Percentiles rank a stretch among this genome's conserved stretches.
Conservation (phyloP, 2,888 invertebrate species). For the Philopedon plagiatum region DNA sequence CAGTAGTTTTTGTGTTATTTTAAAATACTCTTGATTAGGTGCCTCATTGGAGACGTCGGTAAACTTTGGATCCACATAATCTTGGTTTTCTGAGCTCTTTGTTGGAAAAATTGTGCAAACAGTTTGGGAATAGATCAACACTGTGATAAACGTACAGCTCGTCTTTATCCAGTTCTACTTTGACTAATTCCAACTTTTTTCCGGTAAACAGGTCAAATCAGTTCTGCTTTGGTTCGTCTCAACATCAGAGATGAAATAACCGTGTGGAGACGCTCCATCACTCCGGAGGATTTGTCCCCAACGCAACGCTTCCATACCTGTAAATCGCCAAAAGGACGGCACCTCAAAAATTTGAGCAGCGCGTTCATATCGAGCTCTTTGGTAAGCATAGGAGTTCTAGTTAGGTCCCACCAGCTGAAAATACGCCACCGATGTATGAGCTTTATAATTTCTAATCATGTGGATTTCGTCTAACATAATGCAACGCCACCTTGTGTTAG, state of each 20-base stretch:
- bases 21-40: conserved; percentile 70
- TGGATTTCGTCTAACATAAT: conserved; percentile 96
- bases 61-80: conserved; percentile 52
- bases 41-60: conserved; percentile 34
- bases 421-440: conserved; percentile 80
- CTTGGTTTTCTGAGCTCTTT: conserved; percentile 79
- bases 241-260: conserved; percentile 89
- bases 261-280: conserved; percentile 85
- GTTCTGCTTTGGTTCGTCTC: conserved; percentile 88
- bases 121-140: conserved; percentile 81
- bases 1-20: conserved; percentile 77
- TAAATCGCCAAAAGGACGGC: conserved; percentile 63
- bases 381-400: conserved; percentile 97
- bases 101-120: conserved; percentile 83
- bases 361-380: conserved; percentile 88
- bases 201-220: conserved; percentile 79
- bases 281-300: conserved; percentile 84
- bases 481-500: conserved; percentile 85
- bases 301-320: conserved; percentile 95
- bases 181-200: conserved; percentile 71
- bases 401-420: conserved; percentile 88
- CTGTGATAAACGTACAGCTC: conserved; percentile 87
- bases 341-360: conserved; percentile 85
- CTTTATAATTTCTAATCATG: conserved; percentile 89
- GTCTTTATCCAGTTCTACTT: conserved; percentile 77